Base-by-base conservation (phyloP, 2,888 invertebrate species). In the Apodemia zela region DNA sequence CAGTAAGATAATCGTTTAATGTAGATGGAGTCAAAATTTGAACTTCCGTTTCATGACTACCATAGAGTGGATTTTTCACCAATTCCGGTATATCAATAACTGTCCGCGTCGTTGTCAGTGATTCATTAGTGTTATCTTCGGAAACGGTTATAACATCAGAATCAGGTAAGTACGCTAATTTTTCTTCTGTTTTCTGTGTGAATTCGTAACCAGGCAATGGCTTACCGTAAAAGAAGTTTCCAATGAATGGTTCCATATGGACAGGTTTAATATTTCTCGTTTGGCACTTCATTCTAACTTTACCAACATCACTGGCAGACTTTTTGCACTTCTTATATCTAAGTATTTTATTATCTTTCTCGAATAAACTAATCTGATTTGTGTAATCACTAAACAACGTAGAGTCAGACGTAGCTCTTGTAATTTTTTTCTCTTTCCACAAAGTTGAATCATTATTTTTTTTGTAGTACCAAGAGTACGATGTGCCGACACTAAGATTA, bases 351-450 rank as follows among this genome's bases (percentile, higher is more conserved):
- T 62, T 58, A 45, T 84, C 84, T 68, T 80, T 86, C 65, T 92
- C 91, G 69, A 92, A 92, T 58, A 92, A 73, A 66, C 85, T 76
- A 72, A 92, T 85, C 78, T 92, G 92, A 70, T 89, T 92, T 10
- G 84, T 79, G 73, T 92, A 92, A 72, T 92, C 92, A 77, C 92
- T 92, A 76, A 92, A 92, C 60, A 92, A 82, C 42, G 92, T 92
- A 0, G 92, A 92, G 63, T 89, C 91, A 6, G 92, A 92, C n/a
- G 85, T 80, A 51, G 88, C 77, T 76, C 91, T 81, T 38, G 74
- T 74, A 7, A 91, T 72, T 6, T 77, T 81, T 69, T 82, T 85
- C 69, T 86, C 85, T 72, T 82, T 86, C 47, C 77, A 77, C 35
- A 79, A 76, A 59, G 83, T 76, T 38, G 81, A 76, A 72, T 82